These are phyloP conservation scores for Acipenser transmontanus DNA, from an alignment of 2,797 vertebrate species.

Conservation along the genomic window DNA sequence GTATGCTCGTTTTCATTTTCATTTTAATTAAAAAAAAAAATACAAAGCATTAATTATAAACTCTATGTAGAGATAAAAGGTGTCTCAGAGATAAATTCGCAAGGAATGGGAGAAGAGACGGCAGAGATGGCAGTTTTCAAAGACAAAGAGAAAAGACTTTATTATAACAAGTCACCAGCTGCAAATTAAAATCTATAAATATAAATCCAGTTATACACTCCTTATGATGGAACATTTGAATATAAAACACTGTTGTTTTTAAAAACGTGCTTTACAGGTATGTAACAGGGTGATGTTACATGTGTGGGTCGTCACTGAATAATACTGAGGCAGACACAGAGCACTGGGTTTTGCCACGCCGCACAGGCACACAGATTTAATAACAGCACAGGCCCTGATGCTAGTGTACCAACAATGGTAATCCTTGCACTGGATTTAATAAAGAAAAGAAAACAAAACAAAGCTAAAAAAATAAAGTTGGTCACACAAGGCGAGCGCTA, in stretches of 20 bases:
- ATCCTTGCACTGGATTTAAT: no score
- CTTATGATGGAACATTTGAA: neutral
- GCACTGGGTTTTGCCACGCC: no score
- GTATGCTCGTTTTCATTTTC: neutral
- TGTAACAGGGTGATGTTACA: no score
- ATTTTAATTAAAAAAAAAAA: conserved; percentile 4
- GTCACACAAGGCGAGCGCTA: no score
- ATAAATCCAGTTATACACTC: conserved; percentile 14
- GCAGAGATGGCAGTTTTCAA: neutral
- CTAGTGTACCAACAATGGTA: no score
- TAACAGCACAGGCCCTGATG: no score
- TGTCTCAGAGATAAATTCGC: neutral
- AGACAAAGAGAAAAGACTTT: neutral
- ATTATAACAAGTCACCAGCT: neutral
- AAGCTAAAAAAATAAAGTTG: no score
- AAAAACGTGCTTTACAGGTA: no score
- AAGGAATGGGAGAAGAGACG: neutral
- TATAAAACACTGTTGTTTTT: neutral
- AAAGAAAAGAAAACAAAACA: no score
- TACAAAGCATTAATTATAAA: neutral
- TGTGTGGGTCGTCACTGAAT: no score
- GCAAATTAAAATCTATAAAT: conserved; percentile 12
- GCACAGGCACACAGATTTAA: no score
- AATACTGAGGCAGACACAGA: no score
- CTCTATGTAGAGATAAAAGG: neutral